Percentiles rank a stretch among this genome's conserved stretches.
Conservation (phyloP, 64 coral and sea anemone genomes). For the Catalaphyllia jardinei region DNA sequence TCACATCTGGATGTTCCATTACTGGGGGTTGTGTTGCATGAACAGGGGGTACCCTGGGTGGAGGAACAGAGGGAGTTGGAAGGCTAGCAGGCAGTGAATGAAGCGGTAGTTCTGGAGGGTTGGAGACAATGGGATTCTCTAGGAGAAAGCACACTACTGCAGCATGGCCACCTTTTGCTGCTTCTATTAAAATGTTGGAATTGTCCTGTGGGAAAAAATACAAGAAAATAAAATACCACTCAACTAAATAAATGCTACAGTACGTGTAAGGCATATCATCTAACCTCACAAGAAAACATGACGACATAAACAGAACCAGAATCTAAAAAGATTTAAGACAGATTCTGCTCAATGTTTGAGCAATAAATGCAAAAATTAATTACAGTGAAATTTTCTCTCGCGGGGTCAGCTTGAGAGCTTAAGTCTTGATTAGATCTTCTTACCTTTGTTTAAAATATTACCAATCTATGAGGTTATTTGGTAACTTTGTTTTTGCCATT, state of each 20-base stretch:
- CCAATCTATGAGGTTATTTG: too few species aligned
- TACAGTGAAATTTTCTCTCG: too few species aligned
- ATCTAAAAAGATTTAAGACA: too few species aligned
- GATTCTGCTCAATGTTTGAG: too few species aligned
- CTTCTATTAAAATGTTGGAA: conserved; percentile 95
- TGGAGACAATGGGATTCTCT: conserved; percentile 83
- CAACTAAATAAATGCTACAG: not conserved
- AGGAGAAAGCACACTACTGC: conserved; percentile 89
- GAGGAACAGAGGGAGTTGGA: conserved; percentile 83
- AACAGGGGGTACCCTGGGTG: conserved; percentile 92
- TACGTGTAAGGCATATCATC: not conserved
- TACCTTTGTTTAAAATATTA: too few species aligned
- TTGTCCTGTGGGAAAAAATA: conserved; percentile 70
- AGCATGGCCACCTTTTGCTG: conserved; percentile 95
- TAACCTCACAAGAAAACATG: too few species aligned
- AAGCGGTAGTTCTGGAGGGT: conserved; percentile 83
- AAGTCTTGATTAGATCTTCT: too few species aligned
- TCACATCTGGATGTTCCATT: conserved; percentile 78
- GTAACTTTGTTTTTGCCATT: too few species aligned
- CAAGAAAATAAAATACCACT: not conserved
- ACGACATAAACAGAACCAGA: too few species aligned
- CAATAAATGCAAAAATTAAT: too few species aligned
- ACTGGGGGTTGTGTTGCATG: conserved; percentile 88
- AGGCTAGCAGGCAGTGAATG: conserved; percentile 71
- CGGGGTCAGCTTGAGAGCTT: too few species aligned